phyloP scores from a whole-genome alignment of 2,113 vertebrate genomes.

The Heterotilapia buettikoferi region DNA sequence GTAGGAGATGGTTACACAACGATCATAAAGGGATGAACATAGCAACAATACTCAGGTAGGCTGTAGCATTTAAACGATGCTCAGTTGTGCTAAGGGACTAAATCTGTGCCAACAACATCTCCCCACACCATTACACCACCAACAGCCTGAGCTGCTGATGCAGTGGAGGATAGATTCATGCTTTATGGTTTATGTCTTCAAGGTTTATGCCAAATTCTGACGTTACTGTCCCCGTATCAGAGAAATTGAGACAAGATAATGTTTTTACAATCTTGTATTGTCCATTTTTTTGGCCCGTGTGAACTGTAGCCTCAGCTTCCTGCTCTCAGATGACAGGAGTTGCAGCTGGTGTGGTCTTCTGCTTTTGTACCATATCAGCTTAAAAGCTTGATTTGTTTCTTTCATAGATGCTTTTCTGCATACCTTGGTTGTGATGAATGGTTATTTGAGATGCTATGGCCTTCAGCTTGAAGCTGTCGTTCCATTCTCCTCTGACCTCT shows the following conservation, averaged over 20 bases:
- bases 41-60: not conserved
- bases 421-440: not conserved
- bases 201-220: not conserved
- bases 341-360: not conserved
- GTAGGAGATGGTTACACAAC: not conserved
- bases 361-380: not conserved
- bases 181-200: not conserved
- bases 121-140: not conserved
- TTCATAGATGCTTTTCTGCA: not conserved
- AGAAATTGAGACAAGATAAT: not conserved
- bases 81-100: not conserved
- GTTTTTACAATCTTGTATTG: not conserved
- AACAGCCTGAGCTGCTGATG: not conserved
- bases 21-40: not conserved
- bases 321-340: accelerated
- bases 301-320: accelerated
- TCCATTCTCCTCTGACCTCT: not conserved
- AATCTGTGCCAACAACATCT: not conserved
- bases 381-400: not conserved
- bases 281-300: not conserved
- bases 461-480: not conserved
- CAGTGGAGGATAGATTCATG: not conserved
- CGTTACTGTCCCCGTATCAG: accelerated
- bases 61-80: not conserved
- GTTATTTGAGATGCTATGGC: not conserved